Percentiles rank a stretch among this genome's conserved stretches.
Evolutionary conservation across 1,140 invertebrate species (phyloP).

Genomic region (Dreissena polymorpha): DNA sequence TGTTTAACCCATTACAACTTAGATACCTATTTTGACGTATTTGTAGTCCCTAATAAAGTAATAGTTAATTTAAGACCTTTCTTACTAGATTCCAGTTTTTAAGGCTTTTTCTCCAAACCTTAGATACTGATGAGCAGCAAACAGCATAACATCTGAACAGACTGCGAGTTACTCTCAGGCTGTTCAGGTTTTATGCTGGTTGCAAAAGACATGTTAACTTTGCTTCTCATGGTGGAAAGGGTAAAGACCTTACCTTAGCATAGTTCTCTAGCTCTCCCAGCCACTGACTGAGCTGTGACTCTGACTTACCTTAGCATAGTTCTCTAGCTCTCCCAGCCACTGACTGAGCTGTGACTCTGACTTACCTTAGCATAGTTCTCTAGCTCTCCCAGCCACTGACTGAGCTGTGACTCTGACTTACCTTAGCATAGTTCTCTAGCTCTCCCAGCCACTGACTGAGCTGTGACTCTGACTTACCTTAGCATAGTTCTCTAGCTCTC

Average conservation of each 20-base stretch:
- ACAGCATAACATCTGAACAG: too few species aligned
- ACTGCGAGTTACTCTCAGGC: too few species aligned
- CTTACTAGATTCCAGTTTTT: too few species aligned
- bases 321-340: constrained; percentile 49
- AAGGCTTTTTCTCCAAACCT: too few species aligned
- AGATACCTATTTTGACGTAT: too few species aligned
- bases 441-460: constrained; percentile 49
- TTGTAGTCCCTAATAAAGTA: too few species aligned
- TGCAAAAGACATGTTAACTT: too few species aligned
- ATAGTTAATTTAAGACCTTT: too few species aligned
- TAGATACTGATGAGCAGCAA: too few species aligned
- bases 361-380: constrained; percentile 55
- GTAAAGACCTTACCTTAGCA: constrained; percentile 29
- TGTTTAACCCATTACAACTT: too few species aligned
- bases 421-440: constrained; percentile 53
- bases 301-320: constrained; percentile 50
- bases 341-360: constrained; percentile 45
- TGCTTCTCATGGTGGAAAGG: too few species aligned
- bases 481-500: constrained; percentile 52
- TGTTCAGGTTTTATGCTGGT: too few species aligned
- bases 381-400: constrained; percentile 48
- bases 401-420: constrained; percentile 43
- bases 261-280: constrained; percentile 52
- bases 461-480: constrained; percentile 43
- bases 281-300: constrained; percentile 48